Evolutionary conservation across 2,113 vertebrate genomes (phyloP).

Genomic region (Naja naja): DNA sequence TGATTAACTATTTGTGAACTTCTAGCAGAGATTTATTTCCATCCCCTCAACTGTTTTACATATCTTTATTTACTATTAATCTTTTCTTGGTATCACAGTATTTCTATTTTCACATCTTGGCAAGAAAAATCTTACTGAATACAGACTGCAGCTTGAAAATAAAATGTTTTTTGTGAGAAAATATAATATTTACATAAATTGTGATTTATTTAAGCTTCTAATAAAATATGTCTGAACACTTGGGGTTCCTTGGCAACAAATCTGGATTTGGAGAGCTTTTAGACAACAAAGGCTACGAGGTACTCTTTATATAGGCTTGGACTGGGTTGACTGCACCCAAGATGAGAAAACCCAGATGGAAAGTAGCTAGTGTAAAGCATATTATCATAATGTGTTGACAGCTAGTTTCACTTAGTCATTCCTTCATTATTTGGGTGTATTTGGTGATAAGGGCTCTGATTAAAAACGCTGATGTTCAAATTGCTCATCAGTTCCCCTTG

Average conservation of each 20-base stretch:
- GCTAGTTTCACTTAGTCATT: neutral
- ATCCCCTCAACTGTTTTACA: neutral
- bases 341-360: neutral
- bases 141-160: neutral
- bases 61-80: neutral
- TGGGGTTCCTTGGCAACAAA: conserved; percentile 21
- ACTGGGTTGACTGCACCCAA: neutral
- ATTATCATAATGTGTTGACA: neutral
- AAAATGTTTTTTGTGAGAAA: neutral
- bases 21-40: neutral
- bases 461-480: neutral
- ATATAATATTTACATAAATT: neutral
- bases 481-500: neutral
- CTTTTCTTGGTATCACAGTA: neutral
- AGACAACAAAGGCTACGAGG: neutral
- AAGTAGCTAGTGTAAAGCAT: neutral
- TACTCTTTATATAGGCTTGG: neutral
- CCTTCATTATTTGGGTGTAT: neutral
- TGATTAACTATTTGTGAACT: neutral
- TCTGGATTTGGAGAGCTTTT: neutral
- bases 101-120: neutral
- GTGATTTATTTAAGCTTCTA: neutral
- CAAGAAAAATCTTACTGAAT: neutral
- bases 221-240: neutral
- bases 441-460: conserved; percentile 9